Evolutionary conservation across 2,888 invertebrate species (phyloP).

Genomic region (Napeogenes inachia): DNA sequence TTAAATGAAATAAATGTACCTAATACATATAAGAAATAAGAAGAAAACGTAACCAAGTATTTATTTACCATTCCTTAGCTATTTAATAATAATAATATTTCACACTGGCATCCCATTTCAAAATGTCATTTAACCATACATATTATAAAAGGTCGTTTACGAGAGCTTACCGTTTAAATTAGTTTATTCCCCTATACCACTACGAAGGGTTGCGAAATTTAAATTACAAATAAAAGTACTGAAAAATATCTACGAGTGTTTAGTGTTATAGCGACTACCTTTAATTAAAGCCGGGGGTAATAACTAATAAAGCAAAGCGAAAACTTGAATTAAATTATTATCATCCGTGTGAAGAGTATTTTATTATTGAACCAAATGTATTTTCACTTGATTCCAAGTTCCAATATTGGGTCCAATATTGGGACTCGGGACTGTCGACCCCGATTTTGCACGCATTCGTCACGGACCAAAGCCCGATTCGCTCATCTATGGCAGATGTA

Average conservation of each 20-base stretch:
- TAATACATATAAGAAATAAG: too few species aligned
- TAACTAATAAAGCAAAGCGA: slow-evolving; percentile 60
- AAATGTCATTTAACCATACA: slow-evolving; percentile 65
- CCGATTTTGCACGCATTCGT: slow-evolving; percentile 56
- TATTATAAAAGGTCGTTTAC: slow-evolving; percentile 70
- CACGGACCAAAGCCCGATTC: slow-evolving; percentile 51
- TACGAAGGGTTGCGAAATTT: slow-evolving; percentile 74
- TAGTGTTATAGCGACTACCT: slow-evolving; percentile 74
- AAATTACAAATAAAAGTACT: slow-evolving; percentile 78
- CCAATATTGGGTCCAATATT: slow-evolving; percentile 6
- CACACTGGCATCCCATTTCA: slow-evolving; percentile 54
- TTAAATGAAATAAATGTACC: too few species aligned
- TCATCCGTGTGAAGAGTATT: slow-evolving; percentile 22
- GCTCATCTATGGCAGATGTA: slow-evolving; percentile 53
- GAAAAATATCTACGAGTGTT: slow-evolving; percentile 75
- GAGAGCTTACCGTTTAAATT: slow-evolving; percentile 76
- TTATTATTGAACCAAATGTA: too few species aligned
- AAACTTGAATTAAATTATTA: slow-evolving; percentile 57
- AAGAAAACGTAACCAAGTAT: too few species aligned
- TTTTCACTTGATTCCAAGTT: too few species aligned
- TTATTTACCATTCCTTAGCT: neutral
- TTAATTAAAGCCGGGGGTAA: slow-evolving; percentile 75
- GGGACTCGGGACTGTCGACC: slow-evolving; percentile 20
- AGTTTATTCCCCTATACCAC: slow-evolving; percentile 74
- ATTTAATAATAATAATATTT: slow-evolving; percentile 10